Percentiles rank a stretch among this genome's conserved stretches.
These are phyloP conservation scores for Eilema griseolum DNA, from an alignment of 2,888 invertebrate species.

Conservation along the genomic window DNA sequence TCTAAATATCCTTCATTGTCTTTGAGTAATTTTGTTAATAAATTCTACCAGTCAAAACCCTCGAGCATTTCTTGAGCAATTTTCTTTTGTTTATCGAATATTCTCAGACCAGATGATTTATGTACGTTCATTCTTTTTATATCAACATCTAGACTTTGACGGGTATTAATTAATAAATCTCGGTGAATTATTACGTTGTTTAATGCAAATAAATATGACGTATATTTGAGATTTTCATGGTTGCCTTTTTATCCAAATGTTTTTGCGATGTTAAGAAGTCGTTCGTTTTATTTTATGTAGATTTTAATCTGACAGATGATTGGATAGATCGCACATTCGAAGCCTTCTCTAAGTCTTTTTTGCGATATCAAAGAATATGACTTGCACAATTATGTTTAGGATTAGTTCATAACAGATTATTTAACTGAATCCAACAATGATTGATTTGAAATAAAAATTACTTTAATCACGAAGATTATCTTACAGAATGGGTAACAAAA, in stretches of 20 bases:
- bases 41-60: constrained; percentile 79
- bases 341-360: constrained; percentile 23
- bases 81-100: constrained; percentile 75
- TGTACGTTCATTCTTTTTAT: constrained; percentile 58
- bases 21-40: constrained; percentile 83
- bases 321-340: constrained; percentile 37
- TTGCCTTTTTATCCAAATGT: constrained; percentile 26
- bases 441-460: constrained; percentile 4
- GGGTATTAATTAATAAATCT: constrained; percentile 60
- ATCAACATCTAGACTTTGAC: constrained; percentile 58
- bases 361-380: constrained; percentile 23
- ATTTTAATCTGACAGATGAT: constrained; percentile 53
- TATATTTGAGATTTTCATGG: constrained; percentile 32
- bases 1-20: constrained; percentile 82
- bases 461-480: neutral
- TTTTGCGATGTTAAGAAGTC: constrained; percentile 34
- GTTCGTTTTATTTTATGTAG: constrained; percentile 42
- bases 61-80: constrained; percentile 65
- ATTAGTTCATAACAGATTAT: constrained; percentile 11
- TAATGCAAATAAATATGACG: constrained; percentile 44
- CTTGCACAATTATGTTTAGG: constrained; percentile 12
- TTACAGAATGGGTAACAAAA: neutral
- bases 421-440: constrained; percentile 12
- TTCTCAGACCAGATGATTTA: constrained; percentile 68
- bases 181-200: constrained; percentile 52